phyloP scores from a whole-genome alignment of 92 coral and sea anemone species.

The Parazoanthus swiftii region DNA sequence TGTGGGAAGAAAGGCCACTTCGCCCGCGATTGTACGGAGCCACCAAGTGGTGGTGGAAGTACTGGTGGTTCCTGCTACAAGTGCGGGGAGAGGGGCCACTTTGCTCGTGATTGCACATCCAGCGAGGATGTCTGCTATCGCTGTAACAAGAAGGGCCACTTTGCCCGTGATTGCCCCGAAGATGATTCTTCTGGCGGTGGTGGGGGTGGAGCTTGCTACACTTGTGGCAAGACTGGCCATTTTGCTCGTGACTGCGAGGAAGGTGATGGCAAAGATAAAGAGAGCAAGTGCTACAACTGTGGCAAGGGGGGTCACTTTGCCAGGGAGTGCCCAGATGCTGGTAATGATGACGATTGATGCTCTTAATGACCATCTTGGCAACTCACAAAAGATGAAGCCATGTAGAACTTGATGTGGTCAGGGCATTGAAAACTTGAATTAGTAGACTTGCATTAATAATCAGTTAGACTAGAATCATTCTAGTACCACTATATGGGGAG shows the following conservation, averaged over 20 bases:
- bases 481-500: not conserved
- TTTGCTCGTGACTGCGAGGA: constrained; percentile 83
- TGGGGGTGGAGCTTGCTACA: constrained; percentile 61
- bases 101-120: constrained; percentile 62
- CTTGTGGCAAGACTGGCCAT: constrained; percentile 82
- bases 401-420: not conserved
- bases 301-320: constrained; percentile 64
- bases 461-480: not conserved
- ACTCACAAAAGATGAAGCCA: not conserved
- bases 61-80: constrained; percentile 45
- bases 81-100: constrained; percentile 67
- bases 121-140: constrained; percentile 65
- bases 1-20: constrained; percentile 69
- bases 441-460: not conserved
- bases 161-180: constrained; percentile 76
- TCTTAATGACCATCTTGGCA: not conserved
- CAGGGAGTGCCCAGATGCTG: constrained; percentile 34
- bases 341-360: not conserved
- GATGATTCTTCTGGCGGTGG: constrained; percentile 37
- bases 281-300: constrained; percentile 58
- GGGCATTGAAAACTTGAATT: constrained; percentile 6
- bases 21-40: constrained; percentile 81
- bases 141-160: constrained; percentile 79
- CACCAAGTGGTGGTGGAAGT: not conserved
- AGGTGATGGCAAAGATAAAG: constrained; percentile 38